Base-by-base conservation (phyloP, 2,888 invertebrate species). In the Tribolium freemani region DNA sequence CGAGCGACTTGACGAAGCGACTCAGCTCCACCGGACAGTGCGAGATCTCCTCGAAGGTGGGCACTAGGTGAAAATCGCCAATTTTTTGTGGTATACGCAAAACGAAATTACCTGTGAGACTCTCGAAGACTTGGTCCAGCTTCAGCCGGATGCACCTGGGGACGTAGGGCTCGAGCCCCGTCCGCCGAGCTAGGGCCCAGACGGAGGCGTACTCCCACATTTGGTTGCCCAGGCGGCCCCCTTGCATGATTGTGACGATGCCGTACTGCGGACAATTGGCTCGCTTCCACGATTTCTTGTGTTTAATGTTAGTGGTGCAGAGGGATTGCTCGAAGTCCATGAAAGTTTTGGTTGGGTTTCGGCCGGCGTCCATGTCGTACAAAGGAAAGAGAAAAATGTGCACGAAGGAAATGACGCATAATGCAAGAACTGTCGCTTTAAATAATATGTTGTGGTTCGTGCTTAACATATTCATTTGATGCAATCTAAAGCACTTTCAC, bases 361-460 rank as follows among this genome's bases (percentile, higher is more conserved):
- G 86, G 72, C 85, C 86, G 53, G 82, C 79, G 68, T 80, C 78
- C 30, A 84, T 80, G 58, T 86, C 87, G 84, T 90, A 90, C 83
- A 90, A 85, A 61, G 90, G 90, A 83, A 90, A 90, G 66, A 90
- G 85, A 85, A 90, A 90, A 78, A 90, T 86, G 84, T 90, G 90
- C 80, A 90, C 89, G 81, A 89, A 88, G 74, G 89, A 87, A 79
- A 90, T 89, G 77, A 90, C 89, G 83, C 88, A 88, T 80, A 89
- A 84, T 71, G 90, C 89, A 77, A 90, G 87, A 76, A 90, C 86
- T 79, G 89, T 89, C 74, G 89, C 90, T 81, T 89, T 88, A 81
- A 89, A 89, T 82, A 90, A 87, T 83, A 90, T 86, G 83, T 90
- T 89, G 84, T 89, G 89, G 81, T 89, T 88, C 80, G 89, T 87